Evolutionary conservation across 1,140 invertebrate genomes (phyloP).

Genomic region (Brachionus angularis): DNA sequence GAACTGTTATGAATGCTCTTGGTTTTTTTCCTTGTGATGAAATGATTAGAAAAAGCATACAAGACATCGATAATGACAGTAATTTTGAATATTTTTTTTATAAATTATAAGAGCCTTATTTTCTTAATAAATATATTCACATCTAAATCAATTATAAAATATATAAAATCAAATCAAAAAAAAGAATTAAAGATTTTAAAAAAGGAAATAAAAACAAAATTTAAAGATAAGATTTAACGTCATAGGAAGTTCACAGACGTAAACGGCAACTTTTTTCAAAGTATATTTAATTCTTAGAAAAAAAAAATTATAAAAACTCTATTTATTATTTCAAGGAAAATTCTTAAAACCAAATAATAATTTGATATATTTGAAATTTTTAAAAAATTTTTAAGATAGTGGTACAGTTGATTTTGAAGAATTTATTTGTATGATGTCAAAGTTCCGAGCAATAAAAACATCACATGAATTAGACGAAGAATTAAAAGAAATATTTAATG

Average conservation of each 20-base stretch:
- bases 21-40: conserved; percentile 28
- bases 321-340: no score
- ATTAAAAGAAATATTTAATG: conserved; percentile 29
- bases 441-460: conserved; percentile 5
- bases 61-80: conserved; percentile 35
- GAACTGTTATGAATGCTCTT: conserved; percentile 28
- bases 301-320: no score
- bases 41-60: conserved; percentile 7
- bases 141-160: neutral
- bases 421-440: conserved; percentile 43
- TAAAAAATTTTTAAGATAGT: conserved; percentile 4
- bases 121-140: neutral
- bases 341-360: no score
- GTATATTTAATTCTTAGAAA: no score
- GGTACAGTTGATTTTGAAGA: conserved; percentile 42
- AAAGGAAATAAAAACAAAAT: no score
- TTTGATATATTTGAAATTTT: neutral
- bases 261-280: no score
- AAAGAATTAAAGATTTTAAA: no score
- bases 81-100: neutral
- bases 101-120: neutral
- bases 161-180: no score
- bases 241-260: no score
- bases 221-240: no score
- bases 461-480: conserved; percentile 26